These are phyloP conservation scores for Microcebus lehilahytsara DNA, from an alignment of 2,113 vertebrate genomes.

Conservation along the genomic window DNA sequence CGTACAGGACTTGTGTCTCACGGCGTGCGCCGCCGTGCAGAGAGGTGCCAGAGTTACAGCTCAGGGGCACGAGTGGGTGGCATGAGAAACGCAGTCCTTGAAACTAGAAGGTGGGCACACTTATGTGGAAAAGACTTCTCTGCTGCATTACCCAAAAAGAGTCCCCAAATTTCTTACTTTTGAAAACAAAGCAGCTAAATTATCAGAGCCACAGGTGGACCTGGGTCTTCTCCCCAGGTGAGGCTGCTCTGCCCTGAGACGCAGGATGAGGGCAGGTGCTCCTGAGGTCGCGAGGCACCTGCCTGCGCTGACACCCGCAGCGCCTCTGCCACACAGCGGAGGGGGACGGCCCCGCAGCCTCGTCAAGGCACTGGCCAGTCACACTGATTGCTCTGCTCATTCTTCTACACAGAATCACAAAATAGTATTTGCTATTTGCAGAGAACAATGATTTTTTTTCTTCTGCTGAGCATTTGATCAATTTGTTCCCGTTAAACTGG, in stretches of 20 bases:
- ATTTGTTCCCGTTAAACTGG: conserved; percentile 25
- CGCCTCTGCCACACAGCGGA: background rate
- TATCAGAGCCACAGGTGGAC: background rate
- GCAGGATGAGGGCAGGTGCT: rapidly evolving
- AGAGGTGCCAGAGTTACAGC: rapidly evolving
- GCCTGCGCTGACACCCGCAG: rapidly evolving
- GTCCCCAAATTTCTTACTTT: background rate
- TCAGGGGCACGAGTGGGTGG: rapidly evolving
- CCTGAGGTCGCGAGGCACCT: rapidly evolving
- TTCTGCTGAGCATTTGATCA: rapidly evolving
- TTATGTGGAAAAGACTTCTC: background rate
- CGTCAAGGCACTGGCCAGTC: background rate
- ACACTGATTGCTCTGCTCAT: background rate
- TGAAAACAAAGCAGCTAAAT: background rate
- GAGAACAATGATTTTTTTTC: background rate
- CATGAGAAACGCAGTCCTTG: background rate
- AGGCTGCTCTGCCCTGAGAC: rapidly evolving
- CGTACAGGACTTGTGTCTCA: rapidly evolving
- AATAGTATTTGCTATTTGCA: background rate
- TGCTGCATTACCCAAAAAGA: background rate
- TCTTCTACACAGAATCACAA: background rate
- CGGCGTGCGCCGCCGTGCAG: rapidly evolving
- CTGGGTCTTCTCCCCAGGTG: rapidly evolving
- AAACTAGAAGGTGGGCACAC: no score
- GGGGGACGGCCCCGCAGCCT: background rate